Evolutionary conservation across 2,113 vertebrate species (phyloP).

Genomic region (Aythya baeri): DNA sequence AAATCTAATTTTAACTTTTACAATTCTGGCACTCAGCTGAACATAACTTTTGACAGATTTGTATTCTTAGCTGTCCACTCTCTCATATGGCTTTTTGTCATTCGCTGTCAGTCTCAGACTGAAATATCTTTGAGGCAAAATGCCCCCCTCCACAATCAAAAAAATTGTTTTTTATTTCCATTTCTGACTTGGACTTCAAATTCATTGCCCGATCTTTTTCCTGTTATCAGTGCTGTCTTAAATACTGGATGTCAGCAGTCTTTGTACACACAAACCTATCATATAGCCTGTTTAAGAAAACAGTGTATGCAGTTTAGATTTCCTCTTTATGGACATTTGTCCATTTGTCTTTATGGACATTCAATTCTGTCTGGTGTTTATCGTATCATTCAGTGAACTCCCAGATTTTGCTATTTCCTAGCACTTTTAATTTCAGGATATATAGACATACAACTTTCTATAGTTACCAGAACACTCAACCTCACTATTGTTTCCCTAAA

Average conservation of each 20-base stretch:
- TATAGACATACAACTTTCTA: not conserved
- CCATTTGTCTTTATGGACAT: not conserved
- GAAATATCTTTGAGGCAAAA: not conserved
- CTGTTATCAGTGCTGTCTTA: not conserved
- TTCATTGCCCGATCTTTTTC: not conserved
- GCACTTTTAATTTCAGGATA: not conserved
- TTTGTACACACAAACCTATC: not conserved
- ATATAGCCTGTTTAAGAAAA: not conserved
- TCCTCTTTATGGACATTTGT: not conserved
- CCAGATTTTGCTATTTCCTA: not conserved
- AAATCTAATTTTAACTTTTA: not conserved
- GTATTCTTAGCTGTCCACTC: not conserved
- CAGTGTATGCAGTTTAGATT: not conserved
- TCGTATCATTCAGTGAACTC: not conserved
- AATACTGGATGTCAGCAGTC: not conserved
- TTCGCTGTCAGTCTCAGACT: not conserved
- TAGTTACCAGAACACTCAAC: not conserved
- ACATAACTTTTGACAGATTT: not conserved
- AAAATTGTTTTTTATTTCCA: not conserved
- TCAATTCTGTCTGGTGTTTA: not conserved
- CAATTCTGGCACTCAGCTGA: not conserved
- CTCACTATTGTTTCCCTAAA: not conserved
- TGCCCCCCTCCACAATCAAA: not conserved
- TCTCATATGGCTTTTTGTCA: not conserved
- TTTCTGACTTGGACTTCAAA: not conserved